Conservation (phyloP, 2,113 vertebrate species). For the Eonycteris spelaea region DNA sequence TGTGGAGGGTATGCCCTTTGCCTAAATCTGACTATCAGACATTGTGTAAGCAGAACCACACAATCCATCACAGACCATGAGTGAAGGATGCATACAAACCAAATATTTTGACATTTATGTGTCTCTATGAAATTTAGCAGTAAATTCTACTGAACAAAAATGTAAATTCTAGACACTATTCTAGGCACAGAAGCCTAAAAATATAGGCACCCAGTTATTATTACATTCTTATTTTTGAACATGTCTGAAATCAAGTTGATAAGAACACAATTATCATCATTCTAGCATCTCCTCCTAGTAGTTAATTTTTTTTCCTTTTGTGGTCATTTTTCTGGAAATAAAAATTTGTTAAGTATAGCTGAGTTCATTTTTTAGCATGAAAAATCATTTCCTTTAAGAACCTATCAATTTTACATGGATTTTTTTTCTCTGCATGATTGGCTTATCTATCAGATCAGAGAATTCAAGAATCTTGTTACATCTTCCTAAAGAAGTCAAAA, state of each 20-base stretch:
- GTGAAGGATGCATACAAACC: background rate
- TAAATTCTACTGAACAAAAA: background rate
- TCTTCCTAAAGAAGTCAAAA: background rate
- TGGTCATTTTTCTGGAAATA: background rate
- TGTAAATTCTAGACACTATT: background rate
- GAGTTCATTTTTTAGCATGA: background rate
- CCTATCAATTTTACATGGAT: background rate
- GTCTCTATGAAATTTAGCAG: background rate
- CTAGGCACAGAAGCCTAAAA: background rate
- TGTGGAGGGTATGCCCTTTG: background rate
- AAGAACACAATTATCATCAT: background rate
- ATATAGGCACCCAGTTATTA: background rate
- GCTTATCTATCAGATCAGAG: background rate
- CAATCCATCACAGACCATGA: background rate
- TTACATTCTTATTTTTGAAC: background rate
- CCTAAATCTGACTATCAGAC: background rate
- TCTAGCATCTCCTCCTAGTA: background rate
- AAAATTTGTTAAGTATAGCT: background rate
- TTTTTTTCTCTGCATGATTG: background rate
- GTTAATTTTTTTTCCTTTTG: background rate
- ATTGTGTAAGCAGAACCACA: background rate
- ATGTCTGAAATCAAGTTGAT: background rate
- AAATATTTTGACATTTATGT: background rate
- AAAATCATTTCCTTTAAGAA: background rate
- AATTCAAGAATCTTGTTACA: conserved; percentile 10